Conservation (phyloP, 2,113 vertebrate genomes). For the Terrapene triunguis region DNA sequence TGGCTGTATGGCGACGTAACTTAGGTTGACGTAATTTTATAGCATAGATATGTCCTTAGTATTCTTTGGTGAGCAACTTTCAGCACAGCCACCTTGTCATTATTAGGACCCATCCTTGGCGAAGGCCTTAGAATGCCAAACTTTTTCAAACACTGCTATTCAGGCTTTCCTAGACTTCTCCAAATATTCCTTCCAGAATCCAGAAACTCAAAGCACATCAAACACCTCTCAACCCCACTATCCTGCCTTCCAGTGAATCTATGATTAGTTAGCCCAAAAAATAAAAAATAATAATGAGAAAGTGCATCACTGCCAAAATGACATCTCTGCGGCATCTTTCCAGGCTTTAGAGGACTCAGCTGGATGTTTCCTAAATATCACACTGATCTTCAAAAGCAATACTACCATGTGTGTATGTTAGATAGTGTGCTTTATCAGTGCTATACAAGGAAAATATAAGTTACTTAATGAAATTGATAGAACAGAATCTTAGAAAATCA, state of each 20-base stretch:
- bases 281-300: background rate
- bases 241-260: background rate
- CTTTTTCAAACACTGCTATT: background rate
- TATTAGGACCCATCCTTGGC: too few species aligned
- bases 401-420: background rate
- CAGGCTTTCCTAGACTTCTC: background rate
- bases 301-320: background rate
- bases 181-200: background rate
- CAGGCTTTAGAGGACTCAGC: background rate
- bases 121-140: too few species aligned
- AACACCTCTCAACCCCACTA: background rate
- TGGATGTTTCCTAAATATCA: background rate
- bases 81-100: too few species aligned
- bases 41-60: background rate
- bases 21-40: too few species aligned
- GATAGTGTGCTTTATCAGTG: background rate
- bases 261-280: background rate
- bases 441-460: background rate
- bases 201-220: background rate
- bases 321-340: background rate
- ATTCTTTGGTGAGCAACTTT: background rate
- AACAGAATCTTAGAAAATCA: background rate
- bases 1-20: too few species aligned
- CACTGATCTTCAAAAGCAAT: background rate
- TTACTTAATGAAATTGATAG: background rate